Percentiles rank a stretch among this genome's conserved stretches.
phyloP scores from a whole-genome alignment of 2,113 vertebrate genomes.

The Notechis scutatus region DNA sequence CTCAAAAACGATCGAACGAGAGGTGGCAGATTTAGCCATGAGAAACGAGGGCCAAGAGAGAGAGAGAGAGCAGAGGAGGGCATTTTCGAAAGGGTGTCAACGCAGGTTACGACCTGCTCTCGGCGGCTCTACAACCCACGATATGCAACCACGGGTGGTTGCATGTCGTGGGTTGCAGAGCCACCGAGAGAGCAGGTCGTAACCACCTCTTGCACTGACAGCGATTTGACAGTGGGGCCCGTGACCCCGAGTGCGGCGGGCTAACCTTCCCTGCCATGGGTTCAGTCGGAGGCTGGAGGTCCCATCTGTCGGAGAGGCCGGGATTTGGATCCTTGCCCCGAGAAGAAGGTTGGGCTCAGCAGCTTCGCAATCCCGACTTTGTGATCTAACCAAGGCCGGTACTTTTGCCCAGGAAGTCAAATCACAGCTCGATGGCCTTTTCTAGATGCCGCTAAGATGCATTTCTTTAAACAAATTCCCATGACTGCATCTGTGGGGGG shows the following conservation, averaged over 20 bases:
- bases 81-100: neutral
- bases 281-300: neutral
- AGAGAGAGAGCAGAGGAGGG: too few relatives aligned
- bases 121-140: neutral
- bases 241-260: too few relatives aligned
- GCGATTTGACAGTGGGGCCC: too few relatives aligned
- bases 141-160: neutral
- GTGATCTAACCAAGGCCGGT: neutral
- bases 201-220: too few relatives aligned
- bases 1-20: neutral
- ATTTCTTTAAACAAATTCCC: too few relatives aligned
- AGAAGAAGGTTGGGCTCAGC: neutral
- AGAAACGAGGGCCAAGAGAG: neutral
- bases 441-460: too few relatives aligned
- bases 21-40: neutral
- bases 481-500: too few relatives aligned
- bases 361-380: neutral
- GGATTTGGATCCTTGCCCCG: neutral
- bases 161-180: too few relatives aligned
- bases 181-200: too few relatives aligned
- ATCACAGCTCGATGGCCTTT: too few relatives aligned
- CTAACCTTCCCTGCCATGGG: neutral
- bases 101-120: neutral
- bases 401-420: too few relatives aligned
- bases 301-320: neutral